Percentiles rank a stretch among this genome's conserved stretches.
phyloP scores from a whole-genome alignment of 2,797 vertebrate species.

The Eptatretus atami region DNA sequence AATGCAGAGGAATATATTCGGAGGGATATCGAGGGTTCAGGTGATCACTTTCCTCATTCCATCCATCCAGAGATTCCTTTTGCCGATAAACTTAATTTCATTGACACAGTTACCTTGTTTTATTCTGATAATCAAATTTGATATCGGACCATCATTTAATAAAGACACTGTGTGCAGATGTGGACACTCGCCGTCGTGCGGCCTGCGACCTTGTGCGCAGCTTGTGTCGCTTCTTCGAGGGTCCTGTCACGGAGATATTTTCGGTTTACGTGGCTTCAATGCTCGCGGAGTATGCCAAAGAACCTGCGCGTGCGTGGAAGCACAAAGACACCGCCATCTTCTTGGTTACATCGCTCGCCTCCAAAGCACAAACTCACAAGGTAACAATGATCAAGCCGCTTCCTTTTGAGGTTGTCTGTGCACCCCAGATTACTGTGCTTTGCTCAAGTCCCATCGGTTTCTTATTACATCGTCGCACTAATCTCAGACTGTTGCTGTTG shows the following conservation, averaged over 20 bases:
- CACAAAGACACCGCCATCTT: conserved; percentile 97
- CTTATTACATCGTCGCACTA: too few relatives aligned
- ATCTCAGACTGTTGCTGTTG: too few relatives aligned
- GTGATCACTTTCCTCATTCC: conserved; percentile 16
- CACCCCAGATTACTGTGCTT: too few relatives aligned
- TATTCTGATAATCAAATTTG: too few relatives aligned
- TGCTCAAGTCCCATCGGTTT: too few relatives aligned
- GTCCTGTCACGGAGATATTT: conserved; percentile 81
- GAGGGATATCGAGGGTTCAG: conserved; percentile 87
- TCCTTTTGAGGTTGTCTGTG: too few relatives aligned
- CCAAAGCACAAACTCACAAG: conserved; percentile 95
- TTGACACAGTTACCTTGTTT: too few relatives aligned
- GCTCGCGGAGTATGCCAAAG: conserved; percentile 68
- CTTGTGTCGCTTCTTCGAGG: conserved; percentile 84
- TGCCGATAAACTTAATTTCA: not conserved
- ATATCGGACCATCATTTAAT: too few relatives aligned
- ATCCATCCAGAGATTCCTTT: not conserved
- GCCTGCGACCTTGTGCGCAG: conserved; percentile 85
- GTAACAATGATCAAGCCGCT: conserved; percentile 14
- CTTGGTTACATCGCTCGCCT: conserved; percentile 78
- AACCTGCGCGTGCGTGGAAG: conserved; percentile 69
- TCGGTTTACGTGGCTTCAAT: conserved; percentile 92
- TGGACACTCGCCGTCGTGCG: conserved; percentile 75
- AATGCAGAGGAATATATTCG: conserved; percentile 95
- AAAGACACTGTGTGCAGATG: conserved; percentile 21